phyloP scores from a whole-genome alignment of 2,113 vertebrate species.

The Megalops atlanticus region DNA sequence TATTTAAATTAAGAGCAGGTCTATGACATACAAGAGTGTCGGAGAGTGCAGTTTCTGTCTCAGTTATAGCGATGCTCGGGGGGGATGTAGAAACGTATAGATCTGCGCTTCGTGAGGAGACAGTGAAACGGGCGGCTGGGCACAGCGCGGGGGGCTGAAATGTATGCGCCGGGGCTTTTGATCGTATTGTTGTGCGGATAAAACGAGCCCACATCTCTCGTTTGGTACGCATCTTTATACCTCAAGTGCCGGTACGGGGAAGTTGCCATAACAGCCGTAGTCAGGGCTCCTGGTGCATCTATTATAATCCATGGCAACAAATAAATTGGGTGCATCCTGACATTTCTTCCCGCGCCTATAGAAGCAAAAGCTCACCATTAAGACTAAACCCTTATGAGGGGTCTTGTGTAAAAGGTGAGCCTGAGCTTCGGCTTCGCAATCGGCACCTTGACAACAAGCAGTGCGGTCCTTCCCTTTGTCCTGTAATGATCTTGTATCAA shows the following conservation, averaged over 20 bases:
- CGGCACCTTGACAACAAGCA: not conserved
- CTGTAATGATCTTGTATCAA: not conserved
- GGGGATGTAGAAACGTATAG: not conserved
- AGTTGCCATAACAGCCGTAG: conserved; percentile 43
- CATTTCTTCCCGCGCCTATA: conserved; percentile 32
- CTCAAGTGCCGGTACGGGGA: conserved; percentile 9
- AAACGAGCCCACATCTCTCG: not conserved
- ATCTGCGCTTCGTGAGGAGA: not conserved
- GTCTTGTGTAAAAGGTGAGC: not conserved
- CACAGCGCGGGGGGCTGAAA: too few relatives aligned
- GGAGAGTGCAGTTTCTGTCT: conserved; percentile 47
- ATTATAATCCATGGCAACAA: conserved; percentile 48
- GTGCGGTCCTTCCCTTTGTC: not conserved
- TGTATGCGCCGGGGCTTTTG: not conserved
- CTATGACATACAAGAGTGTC: conserved; percentile 32
- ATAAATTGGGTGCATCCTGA: conserved; percentile 21
- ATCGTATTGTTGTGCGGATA: conserved; percentile 1
- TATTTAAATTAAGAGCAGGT: too few relatives aligned
- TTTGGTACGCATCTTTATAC: conserved; percentile 16
- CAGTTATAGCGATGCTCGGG: too few relatives aligned
- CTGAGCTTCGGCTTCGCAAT: not conserved
- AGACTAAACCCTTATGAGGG: not conserved
- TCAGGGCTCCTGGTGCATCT: conserved; percentile 39
- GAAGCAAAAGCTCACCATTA: conserved; percentile 19
- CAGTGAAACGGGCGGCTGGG: not conserved